These are phyloP conservation scores for Muscidifurax raptorellus DNA, from an alignment of 1,140 invertebrate species.

Conservation along the genomic window DNA sequence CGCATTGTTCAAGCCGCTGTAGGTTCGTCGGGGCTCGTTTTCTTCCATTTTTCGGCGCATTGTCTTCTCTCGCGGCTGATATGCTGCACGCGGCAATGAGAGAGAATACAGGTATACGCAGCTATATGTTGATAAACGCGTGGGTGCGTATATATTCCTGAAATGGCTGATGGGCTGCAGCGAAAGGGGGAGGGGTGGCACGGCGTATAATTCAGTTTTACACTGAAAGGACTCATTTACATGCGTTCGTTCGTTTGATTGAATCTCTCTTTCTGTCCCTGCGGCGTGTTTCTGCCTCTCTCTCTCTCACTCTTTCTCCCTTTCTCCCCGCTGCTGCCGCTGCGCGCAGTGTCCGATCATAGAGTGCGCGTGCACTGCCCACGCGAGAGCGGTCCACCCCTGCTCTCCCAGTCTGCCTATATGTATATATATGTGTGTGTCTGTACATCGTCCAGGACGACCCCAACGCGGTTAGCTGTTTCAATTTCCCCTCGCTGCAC, in stretches of 20 bases:
- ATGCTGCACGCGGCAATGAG: not conserved
- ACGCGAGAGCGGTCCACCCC: too few species aligned
- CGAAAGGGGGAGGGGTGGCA: not conserved
- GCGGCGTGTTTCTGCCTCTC: not conserved
- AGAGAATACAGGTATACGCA: not conserved
- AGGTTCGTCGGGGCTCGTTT: too few species aligned
- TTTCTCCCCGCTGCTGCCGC: too few species aligned
- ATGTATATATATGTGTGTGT: too few species aligned
- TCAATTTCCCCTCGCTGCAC: not conserved
- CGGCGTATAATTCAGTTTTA: not conserved
- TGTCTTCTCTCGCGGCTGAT: not conserved
- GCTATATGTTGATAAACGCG: too few species aligned
- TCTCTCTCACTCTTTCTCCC: not conserved
- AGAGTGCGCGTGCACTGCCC: too few species aligned
- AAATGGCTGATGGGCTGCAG: not conserved
- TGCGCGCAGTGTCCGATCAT: too few species aligned
- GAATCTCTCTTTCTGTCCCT: not conserved
- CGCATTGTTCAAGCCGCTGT: not conserved
- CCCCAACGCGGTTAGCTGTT: not conserved
- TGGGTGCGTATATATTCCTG: too few species aligned
- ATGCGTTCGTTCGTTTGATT: not conserved
- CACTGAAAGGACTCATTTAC: not conserved
- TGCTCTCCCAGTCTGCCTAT: too few species aligned
- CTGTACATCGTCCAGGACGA: not conserved
- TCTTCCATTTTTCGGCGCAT: not conserved